Percentiles rank a stretch among this genome's conserved stretches.
phyloP scores from a whole-genome alignment of 2,888 invertebrate species.

The Erebia epiphron region DNA sequence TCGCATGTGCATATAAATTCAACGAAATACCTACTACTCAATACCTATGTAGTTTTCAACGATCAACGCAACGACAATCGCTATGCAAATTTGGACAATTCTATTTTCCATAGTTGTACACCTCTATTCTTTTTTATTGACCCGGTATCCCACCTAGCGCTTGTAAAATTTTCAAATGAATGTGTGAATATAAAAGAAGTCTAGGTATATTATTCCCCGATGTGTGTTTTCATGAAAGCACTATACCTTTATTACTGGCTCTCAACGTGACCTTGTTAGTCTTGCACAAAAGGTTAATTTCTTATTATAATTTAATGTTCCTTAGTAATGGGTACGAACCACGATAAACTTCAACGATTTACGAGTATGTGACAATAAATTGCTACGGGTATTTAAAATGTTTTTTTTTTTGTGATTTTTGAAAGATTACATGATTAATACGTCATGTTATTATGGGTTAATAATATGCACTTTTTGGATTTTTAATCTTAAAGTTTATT shows the following conservation, averaged over 20 bases:
- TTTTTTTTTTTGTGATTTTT: no score
- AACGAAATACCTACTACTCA: background rate
- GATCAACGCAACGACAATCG: background rate
- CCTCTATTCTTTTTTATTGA: constrained; percentile 21
- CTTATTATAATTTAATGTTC: no score
- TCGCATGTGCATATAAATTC: background rate
- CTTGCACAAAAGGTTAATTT: no score
- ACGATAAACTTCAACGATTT: no score
- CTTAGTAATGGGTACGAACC: no score
- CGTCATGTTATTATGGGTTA: no score
- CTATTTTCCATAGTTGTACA: background rate
- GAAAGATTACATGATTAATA: no score
- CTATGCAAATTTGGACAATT: constrained; percentile 19
- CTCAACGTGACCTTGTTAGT: constrained; percentile 14
- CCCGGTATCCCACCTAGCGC: background rate
- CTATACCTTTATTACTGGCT: constrained; percentile 5
- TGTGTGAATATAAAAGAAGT: constrained; percentile 19
- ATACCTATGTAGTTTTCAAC: no score
- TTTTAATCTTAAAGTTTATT: no score
- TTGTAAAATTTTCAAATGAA: constrained; percentile 22
- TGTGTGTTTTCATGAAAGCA: constrained; percentile 11
- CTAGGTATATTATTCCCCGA: constrained; percentile 2
- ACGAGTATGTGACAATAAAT: no score
- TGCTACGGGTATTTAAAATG: no score
- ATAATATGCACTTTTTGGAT: no score